These are phyloP conservation scores for Okapia johnstoni DNA, from an alignment of 2,113 vertebrate species.

Conservation along the genomic window DNA sequence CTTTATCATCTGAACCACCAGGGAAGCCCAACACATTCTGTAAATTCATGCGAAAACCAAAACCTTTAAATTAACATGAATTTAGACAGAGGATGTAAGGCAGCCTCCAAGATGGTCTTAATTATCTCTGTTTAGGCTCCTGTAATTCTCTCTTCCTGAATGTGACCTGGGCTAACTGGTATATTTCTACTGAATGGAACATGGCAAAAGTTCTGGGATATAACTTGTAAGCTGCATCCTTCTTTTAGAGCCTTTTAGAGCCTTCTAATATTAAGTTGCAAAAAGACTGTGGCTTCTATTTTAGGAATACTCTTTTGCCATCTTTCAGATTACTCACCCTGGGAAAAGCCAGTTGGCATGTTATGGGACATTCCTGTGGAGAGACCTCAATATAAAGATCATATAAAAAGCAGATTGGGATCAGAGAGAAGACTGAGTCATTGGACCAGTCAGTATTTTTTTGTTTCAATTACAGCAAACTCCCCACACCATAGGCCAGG, in stretches of 20 bases:
- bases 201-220: neutral
- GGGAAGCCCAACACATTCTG: neutral
- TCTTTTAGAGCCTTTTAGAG: neutral
- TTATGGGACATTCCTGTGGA: neutral
- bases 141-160: neutral
- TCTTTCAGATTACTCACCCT: neutral
- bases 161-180: neutral
- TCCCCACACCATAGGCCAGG: neutral
- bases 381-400: neutral
- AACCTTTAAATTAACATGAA: neutral
- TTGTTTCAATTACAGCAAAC: neutral
- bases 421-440: neutral
- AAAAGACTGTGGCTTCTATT: constrained; percentile 8
- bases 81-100: neutral
- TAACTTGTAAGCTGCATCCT: neutral
- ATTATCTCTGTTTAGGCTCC: neutral
- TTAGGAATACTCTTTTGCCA: neutral
- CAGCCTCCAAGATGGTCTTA: neutral
- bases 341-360: neutral
- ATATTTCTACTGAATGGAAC: neutral
- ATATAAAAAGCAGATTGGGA: neutral
- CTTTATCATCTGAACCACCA: neutral
- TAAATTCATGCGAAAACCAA: neutral
- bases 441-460: neutral
- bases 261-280: neutral